Conservation (phyloP, 2,113 vertebrate species). For the Romanogobio albipinnatus region DNA sequence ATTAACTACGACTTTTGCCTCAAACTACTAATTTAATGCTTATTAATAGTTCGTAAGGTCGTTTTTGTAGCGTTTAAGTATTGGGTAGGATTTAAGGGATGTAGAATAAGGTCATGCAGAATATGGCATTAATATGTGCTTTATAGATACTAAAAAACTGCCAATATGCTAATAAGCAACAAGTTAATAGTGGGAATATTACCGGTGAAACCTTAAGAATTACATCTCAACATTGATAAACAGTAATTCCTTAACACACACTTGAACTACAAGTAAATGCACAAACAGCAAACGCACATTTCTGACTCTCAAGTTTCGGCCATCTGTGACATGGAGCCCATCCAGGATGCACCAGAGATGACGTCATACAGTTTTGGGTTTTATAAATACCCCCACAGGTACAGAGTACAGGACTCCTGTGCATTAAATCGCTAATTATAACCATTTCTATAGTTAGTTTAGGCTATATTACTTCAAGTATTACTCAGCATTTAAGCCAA, state of each 20-base stretch:
- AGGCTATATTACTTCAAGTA: not conserved
- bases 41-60: no score
- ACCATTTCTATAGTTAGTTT: not conserved
- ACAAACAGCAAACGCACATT: not conserved
- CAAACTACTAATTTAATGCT: no score
- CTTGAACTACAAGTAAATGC: not conserved
- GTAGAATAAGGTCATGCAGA: no score
- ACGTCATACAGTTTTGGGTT: not conserved
- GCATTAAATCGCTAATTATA: not conserved
- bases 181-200: no score
- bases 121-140: no score
- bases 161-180: no score
- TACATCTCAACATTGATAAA: not conserved
- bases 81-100: no score
- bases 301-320: not conserved
- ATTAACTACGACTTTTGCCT: no score
- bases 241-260: not conserved
- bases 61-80: no score
- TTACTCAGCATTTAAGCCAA: not conserved
- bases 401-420: not conserved
- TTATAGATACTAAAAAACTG: no score
- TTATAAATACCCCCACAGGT: not conserved
- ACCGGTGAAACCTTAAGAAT: not conserved
- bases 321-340: constrained; percentile 19
- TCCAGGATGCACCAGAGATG: constrained; percentile 23